Base-by-base conservation (phyloP, 2,888 invertebrate species). In the Neoscelio sp. region DNA sequence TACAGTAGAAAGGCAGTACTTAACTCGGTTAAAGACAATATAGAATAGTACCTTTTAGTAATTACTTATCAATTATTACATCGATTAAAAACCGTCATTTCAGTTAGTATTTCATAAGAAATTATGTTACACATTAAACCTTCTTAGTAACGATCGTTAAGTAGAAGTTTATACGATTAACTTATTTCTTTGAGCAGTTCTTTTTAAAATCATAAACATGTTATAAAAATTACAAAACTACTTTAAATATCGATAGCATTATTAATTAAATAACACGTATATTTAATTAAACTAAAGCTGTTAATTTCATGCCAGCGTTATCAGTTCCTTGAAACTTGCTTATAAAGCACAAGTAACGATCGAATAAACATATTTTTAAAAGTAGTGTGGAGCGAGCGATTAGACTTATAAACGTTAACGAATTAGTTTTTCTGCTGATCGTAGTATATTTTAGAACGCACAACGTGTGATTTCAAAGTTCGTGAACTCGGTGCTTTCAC, bases 401-500 rank as follows among this genome's bases (percentile, higher is more conserved):
- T 18, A 10, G 30, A 28, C 30, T n/a, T 10, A 33, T 44, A 50
- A 50, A 38, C 12, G 13, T 68, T 23, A 13, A 26, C 18, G 20
- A 58, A 65, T 65, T 58, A 74, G 58, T 48, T 65, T 73, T 68
- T 76, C 68, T 20, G 33, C 23, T 40, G 46, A 62, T 52, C 13
- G 4, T 35, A 17, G 54, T 54, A 28, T 23, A 70, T 73, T 65
- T 78, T 67, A 60, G 62, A 77, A 77, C 64, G 64, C 74, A 56
- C 23, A 70, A 75, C 58, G 75, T 75, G 62, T 65, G 75, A 76
- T 76, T 80, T 68, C 30, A 80, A 80, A 80, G 80, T 80, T 80
- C 80, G 80, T 70, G 77, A 80, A 80, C 77, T 77, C 80, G 30
- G 54, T 76, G 80, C 80, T 80, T 80, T 80, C 80, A 80, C 80